Percentiles rank a stretch among this genome's conserved stretches.
These are phyloP conservation scores for Torymus tubicola DNA, from an alignment of 2,888 invertebrate species.

Conservation along the genomic window DNA sequence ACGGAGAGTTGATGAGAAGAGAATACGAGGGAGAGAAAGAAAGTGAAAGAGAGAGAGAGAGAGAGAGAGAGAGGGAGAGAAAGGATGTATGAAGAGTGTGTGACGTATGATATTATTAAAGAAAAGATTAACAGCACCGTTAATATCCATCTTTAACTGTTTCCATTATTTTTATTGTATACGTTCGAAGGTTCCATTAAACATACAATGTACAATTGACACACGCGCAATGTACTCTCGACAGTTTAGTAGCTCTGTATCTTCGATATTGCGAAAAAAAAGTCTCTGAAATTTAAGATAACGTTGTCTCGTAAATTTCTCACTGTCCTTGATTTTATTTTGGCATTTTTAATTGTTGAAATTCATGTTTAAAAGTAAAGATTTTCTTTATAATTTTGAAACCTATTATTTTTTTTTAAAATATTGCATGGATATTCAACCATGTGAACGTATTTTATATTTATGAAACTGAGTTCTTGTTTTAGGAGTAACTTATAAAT, in stretches of 20 bases:
- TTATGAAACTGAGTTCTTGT: no score
- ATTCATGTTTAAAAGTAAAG: neutral
- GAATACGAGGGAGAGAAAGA: slow-evolving; percentile 6
- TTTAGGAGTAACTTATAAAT: no score
- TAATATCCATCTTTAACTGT: slow-evolving; percentile 47
- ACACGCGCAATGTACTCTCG: slow-evolving; percentile 50
- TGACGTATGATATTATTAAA: slow-evolving; percentile 43
- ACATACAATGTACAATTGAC: slow-evolving; percentile 54
- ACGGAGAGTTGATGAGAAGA: slow-evolving; percentile 61
- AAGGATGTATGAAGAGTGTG: neutral
- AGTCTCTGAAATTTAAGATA: slow-evolving; percentile 48
- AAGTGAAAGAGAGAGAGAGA: neutral
- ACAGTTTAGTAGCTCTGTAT: slow-evolving; percentile 57
- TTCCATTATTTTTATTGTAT: slow-evolving; percentile 51
- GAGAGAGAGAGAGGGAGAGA: slow-evolving; percentile 3
- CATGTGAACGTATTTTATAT: no score
- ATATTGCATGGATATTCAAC: no score
- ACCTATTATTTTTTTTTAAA: no score
- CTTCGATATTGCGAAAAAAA: slow-evolving; percentile 57
- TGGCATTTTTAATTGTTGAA: neutral
- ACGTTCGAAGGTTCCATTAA: slow-evolving; percentile 43
- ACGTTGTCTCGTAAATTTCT: slow-evolving; percentile 18
- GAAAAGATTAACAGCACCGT: slow-evolving; percentile 42
- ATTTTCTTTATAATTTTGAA: no score
- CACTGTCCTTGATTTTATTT: neutral